phyloP scores from a whole-genome alignment of 2,888 invertebrate species.

The Cerceris rybyensis region DNA sequence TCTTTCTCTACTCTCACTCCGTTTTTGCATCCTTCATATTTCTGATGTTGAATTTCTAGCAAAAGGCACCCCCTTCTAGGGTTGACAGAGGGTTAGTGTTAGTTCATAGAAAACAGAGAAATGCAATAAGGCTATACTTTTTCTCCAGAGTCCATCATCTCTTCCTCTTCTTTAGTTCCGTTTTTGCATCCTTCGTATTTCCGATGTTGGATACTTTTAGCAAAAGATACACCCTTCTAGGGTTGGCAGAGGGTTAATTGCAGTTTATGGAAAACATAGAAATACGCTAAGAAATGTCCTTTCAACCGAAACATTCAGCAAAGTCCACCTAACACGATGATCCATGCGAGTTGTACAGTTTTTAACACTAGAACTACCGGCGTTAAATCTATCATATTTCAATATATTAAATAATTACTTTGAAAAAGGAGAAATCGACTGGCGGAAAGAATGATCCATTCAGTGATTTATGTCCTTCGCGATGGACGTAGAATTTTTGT shows the following conservation, averaged over 20 bases:
- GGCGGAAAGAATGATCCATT: no score
- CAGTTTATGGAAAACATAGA: neutral
- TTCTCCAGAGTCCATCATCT: constrained; percentile 7
- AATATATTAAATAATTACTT: no score
- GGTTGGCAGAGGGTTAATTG: constrained; percentile 52
- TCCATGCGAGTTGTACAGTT: no score
- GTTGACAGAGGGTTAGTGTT: constrained; percentile 51
- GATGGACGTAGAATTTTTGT: no score
- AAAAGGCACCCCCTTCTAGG: constrained; percentile 47
- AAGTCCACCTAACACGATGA: no score
- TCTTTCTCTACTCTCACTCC: constrained; percentile 29
- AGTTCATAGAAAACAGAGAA: no score
- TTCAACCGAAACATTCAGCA: no score
- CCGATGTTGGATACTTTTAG: constrained; percentile 15
- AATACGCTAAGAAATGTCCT: no score
- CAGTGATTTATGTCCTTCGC: no score
- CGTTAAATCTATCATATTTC: no score
- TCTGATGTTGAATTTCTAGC: constrained; percentile 16
- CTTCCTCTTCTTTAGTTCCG: constrained; percentile 30
- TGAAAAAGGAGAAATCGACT: no score
- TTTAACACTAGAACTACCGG: no score
- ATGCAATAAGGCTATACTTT: neutral
- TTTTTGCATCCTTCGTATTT: constrained; percentile 43
- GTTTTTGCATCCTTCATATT: constrained; percentile 42
- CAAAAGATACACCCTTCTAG: constrained; percentile 43